These are phyloP conservation scores for Caranx melampygus DNA, from an alignment of 2,113 vertebrate species.

Conservation along the genomic window DNA sequence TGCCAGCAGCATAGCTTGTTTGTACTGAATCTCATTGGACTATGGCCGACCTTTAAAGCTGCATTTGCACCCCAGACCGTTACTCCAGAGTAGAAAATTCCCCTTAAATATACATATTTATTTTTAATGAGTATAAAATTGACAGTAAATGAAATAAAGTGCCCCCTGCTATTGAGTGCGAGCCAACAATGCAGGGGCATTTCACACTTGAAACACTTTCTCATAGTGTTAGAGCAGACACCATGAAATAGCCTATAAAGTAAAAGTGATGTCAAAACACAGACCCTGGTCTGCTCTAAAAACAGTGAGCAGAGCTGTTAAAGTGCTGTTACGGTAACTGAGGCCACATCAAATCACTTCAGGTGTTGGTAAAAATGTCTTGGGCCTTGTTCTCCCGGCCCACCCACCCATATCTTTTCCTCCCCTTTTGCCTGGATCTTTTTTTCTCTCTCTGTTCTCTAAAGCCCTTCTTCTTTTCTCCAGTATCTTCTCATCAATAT, in stretches of 20 bases:
- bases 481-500: neutral
- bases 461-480: neutral
- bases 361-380: slow-evolving; percentile 21
- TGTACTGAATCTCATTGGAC: slow-evolving; percentile 35
- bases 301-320: neutral
- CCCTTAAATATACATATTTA: neutral
- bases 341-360: slow-evolving; percentile 39
- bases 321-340: slow-evolving; percentile 39
- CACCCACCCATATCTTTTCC: neutral
- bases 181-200: slow-evolving; percentile 34
- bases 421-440: neutral
- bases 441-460: neutral
- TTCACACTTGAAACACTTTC: slow-evolving; percentile 59
- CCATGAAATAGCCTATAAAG: slow-evolving; percentile 67
- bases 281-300: slow-evolving; percentile 7
- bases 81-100: neutral
- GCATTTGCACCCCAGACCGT: slow-evolving; percentile 12
- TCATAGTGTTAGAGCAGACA: slow-evolving; percentile 53
- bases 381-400: neutral
- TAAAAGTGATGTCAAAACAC: slow-evolving; percentile 66
- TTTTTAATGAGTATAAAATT: slow-evolving; percentile 38
- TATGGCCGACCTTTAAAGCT: slow-evolving; percentile 28
- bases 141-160: slow-evolving; percentile 42
- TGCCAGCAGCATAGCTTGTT: neutral
- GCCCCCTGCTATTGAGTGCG: slow-evolving; percentile 31